Evolutionary conservation across 2,797 vertebrate genomes (phyloP), one percentile per base, ranked within the genome.

Genomic region (Knipowitschia caucasica): DNA sequence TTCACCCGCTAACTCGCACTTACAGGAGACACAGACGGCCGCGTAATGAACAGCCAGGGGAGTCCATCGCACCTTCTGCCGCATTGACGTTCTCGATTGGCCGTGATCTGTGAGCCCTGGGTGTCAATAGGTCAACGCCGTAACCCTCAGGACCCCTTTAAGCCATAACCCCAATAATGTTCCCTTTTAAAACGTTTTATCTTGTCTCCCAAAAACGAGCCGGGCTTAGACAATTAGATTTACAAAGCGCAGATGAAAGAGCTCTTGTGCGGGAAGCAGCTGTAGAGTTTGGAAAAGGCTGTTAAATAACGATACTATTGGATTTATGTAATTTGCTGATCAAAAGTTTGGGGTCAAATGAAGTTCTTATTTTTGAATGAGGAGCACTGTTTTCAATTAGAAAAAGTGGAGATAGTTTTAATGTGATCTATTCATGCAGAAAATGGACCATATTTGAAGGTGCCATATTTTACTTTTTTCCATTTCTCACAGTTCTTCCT

Each of bases 11-110:
- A 69, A 85, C 73, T 76, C 74, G 76, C 71, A 64, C 67, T 75
- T 30, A 62, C 66, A 62, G 14, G 18, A 51, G 51, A 70, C 49
- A 64, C 49, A 65, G 49, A 64, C 34, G 27, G 52, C 49, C 59
- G 65, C 57, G 58, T 88, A 89, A 89, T 89, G 85, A 88, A 87
- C 80, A 83, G 84, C 73, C 81, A 18, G 59, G 86, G 80, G 81
- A 89, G 85, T 89, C 81, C 76, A 86, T 89, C 53, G 75, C 62
- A 57, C 77, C 74, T 80, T 85, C 81, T 87, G 81, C 73, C 73
- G 61, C 73, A 87, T 64, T 76, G 70, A 75, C 69, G 79, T 75
- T 85, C 78, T 78, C 86, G 83, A 87, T 84, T 86, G 83, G 62
- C 53, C 12, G 1, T 56, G 68, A 89, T 86, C 86, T 86, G 64